phyloP scores from a whole-genome alignment of 2,797 vertebrate genomes.

The Bucorvus abyssinicus region DNA sequence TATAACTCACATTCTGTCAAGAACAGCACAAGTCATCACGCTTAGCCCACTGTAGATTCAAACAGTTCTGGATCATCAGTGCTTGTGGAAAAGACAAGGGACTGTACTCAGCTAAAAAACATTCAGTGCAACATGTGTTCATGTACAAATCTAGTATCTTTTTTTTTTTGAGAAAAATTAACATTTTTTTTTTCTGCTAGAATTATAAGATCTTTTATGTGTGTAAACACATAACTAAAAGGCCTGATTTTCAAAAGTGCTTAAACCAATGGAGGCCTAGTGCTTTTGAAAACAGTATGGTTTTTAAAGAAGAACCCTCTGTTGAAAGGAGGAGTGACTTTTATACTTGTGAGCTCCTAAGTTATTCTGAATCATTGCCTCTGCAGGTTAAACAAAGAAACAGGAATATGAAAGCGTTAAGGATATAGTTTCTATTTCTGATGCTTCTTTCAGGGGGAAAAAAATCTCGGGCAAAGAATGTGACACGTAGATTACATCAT shows the following conservation, averaged over 20 bases:
- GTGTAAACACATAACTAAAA: background rate
- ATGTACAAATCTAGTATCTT: background rate
- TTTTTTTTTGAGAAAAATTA: background rate
- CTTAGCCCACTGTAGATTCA: background rate
- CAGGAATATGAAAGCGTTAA: background rate
- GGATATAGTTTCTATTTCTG: background rate
- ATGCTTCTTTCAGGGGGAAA: background rate
- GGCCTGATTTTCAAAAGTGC: background rate
- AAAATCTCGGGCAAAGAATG: background rate
- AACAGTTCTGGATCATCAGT: background rate
- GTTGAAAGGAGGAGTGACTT: background rate
- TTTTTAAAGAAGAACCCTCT: background rate
- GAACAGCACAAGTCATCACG: background rate
- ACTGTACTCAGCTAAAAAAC: background rate
- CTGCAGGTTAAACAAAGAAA: background rate
- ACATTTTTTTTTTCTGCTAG: background rate
- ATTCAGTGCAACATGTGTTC: background rate
- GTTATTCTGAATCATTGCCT: background rate
- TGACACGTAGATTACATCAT: background rate
- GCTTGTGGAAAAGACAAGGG: background rate
- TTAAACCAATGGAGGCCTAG: background rate
- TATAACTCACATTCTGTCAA: background rate
- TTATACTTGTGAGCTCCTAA: background rate
- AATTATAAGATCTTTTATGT: background rate
- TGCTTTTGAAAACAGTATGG: background rate